phyloP scores from a whole-genome alignment of 64 coral and sea anemone genomes.

The Porites australiensis region DNA sequence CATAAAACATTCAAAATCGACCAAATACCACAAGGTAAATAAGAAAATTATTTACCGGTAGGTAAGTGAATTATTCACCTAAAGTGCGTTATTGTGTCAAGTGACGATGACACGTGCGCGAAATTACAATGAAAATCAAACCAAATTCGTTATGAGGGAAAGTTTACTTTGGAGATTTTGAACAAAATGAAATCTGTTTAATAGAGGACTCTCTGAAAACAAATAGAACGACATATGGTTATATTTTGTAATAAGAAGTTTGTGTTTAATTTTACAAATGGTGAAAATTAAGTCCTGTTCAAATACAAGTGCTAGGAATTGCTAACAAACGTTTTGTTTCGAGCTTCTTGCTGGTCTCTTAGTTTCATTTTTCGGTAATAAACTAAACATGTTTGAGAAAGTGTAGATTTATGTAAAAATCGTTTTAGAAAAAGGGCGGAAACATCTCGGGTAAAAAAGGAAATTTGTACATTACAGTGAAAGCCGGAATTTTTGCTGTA shows the following conservation, averaged over 20 bases:
- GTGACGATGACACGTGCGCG: conserved; percentile 33
- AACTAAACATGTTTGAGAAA: background rate
- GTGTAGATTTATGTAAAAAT: background rate
- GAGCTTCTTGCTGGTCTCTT: background rate
- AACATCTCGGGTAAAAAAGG: background rate
- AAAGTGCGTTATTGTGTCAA: conserved; percentile 38
- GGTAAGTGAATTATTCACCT: conserved; percentile 42
- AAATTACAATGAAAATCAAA: conserved; percentile 4
- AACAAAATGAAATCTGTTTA: conserved; percentile 51
- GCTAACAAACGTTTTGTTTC: conserved; percentile 16
- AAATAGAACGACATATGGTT: conserved; percentile 42
- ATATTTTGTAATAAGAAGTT: conserved; percentile 45
- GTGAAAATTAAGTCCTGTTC: conserved; percentile 26
- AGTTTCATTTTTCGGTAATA: background rate
- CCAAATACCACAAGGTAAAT: background rate
- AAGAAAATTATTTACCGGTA: background rate
- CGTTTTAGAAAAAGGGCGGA: background rate
- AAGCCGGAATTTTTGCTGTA: background rate
- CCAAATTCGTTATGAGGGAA: conserved; percentile 29
- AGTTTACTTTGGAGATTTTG: conserved; percentile 46
- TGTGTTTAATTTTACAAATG: conserved; percentile 10
- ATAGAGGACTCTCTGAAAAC: background rate
- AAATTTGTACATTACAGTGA: background rate
- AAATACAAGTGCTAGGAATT: conserved; percentile 36
- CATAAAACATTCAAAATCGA: background rate